Evolutionary conservation across 2,797 vertebrate genomes (phyloP).

Genomic region (Gobio occitaniae): DNA sequence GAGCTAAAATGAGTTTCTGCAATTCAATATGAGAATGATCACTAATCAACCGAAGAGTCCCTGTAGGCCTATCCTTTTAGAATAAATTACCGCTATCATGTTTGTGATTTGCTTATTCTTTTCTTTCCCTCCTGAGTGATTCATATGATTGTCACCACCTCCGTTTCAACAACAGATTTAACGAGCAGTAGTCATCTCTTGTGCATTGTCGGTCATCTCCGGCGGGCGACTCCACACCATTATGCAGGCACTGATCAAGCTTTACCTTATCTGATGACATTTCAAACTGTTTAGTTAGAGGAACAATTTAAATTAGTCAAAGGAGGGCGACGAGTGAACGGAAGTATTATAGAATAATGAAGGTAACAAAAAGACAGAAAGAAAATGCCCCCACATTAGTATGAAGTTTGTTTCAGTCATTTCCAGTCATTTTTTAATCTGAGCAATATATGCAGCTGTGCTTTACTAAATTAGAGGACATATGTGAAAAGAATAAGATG

Average conservation of each 20-base stretch:
- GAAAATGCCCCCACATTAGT: constrained; percentile 37
- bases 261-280: constrained; percentile 65
- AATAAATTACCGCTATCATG: constrained; percentile 65
- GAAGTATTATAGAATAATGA: constrained; percentile 4
- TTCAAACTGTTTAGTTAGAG: constrained; percentile 66
- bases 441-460: constrained; percentile 32
- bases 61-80: constrained; percentile 51
- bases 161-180: constrained; percentile 73
- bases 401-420: constrained; percentile 53
- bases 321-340: background rate
- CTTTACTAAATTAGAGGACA: constrained; percentile 42
- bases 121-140: constrained; percentile 58
- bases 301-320: constrained; percentile 58
- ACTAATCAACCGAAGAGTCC: constrained; percentile 41
- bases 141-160: constrained; percentile 61
- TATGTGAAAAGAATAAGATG: background rate
- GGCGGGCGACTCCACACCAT: constrained; percentile 3
- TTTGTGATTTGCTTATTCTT: constrained; percentile 62
- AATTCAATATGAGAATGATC: constrained; percentile 3
- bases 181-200: constrained; percentile 59
- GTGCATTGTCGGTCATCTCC: constrained; percentile 47
- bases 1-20: background rate
- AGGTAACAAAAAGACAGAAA: constrained; percentile 31
- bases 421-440: constrained; percentile 38
- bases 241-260: constrained; percentile 60